These are phyloP conservation scores for Zoroaster sp. DNA, from an alignment of 53 echinoderm and acorn worm genomes.

Conservation along the genomic window DNA sequence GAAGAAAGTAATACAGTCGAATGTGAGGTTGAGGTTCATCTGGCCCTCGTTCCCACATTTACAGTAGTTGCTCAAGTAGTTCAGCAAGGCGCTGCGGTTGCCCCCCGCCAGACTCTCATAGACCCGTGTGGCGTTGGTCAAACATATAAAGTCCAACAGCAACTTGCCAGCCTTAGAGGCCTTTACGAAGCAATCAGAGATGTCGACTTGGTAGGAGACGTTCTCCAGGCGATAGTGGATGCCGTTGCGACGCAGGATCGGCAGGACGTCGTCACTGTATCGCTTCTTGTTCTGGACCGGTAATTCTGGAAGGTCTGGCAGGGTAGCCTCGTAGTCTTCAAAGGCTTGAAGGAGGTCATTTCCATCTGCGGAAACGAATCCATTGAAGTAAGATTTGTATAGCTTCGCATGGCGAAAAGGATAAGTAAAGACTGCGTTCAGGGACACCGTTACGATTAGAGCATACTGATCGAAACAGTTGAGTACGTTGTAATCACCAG, in stretches of 20 bases:
- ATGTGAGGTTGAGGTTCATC: conserved; percentile 71
- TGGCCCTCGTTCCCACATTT: conserved; percentile 25
- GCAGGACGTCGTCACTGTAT: conserved; percentile 78
- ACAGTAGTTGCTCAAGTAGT: conserved; percentile 67
- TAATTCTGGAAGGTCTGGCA: conserved; percentile 32
- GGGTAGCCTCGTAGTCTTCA: conserved; percentile 67
- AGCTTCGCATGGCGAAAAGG: no score
- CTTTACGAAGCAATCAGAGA: conserved; percentile 78
- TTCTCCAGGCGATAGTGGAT: conserved; percentile 67
- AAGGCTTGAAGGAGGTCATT: conserved; percentile 82
- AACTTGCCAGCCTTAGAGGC: conserved; percentile 62
- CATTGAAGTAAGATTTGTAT: no score
- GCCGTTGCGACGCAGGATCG: conserved; percentile 66
- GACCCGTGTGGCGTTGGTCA: conserved; percentile 88
- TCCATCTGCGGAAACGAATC: conserved; percentile 5
- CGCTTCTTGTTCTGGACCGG: conserved; percentile 76
- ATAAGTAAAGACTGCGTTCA: no score
- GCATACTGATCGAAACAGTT: no score
- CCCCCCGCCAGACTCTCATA: conserved; percentile 80
- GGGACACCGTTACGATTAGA: no score
- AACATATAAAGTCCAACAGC: conserved; percentile 86
- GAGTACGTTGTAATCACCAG: no score
- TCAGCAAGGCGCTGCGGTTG: conserved; percentile 68
- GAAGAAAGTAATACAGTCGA: conserved; percentile 74
- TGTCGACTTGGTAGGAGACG: conserved; percentile 74